Conservation (phyloP, 92 coral and sea anemone species). For the Zoanthus gigantus region DNA sequence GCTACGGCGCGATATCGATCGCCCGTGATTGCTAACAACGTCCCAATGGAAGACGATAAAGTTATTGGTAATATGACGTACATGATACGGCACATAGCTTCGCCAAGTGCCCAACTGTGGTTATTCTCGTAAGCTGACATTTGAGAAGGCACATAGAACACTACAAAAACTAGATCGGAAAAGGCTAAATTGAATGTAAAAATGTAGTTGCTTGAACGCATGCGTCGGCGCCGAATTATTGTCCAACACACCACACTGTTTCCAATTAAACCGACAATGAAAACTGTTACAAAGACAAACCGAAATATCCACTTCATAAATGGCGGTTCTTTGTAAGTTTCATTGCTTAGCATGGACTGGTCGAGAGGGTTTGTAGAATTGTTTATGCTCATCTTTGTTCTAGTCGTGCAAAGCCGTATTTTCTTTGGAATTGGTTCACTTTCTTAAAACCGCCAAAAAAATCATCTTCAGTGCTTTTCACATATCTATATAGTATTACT, state of each 20-base stretch:
- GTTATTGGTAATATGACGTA: constrained; percentile 84
- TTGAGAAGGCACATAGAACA: constrained; percentile 91
- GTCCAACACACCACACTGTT: constrained; percentile 91
- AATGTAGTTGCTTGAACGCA: constrained; percentile 91
- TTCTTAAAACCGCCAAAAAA: neutral
- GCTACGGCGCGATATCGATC: constrained; percentile 95
- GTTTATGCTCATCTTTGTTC: constrained; percentile 2
- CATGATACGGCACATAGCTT: constrained; percentile 82
- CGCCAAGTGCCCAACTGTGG: constrained; percentile 94
- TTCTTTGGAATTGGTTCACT: neutral
- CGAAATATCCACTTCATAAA: constrained; percentile 88
- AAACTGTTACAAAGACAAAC: constrained; percentile 79
- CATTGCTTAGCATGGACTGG: neutral
- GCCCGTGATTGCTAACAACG: constrained; percentile 89
- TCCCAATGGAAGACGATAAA: constrained; percentile 84
- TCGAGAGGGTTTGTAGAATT: constrained; percentile 7
- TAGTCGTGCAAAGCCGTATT: neutral
- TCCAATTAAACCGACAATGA: constrained; percentile 84
- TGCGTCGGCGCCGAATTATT: constrained; percentile 85
- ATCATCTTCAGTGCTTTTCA: neutral
- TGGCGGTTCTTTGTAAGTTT: constrained; percentile 71
- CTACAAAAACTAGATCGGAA: constrained; percentile 85
- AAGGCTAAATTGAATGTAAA: constrained; percentile 94
- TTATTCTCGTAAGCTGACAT: constrained; percentile 97
- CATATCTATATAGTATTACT: neutral